phyloP scores from a whole-genome alignment of 2,888 invertebrate species.

The Leptopilina syphax region DNA sequence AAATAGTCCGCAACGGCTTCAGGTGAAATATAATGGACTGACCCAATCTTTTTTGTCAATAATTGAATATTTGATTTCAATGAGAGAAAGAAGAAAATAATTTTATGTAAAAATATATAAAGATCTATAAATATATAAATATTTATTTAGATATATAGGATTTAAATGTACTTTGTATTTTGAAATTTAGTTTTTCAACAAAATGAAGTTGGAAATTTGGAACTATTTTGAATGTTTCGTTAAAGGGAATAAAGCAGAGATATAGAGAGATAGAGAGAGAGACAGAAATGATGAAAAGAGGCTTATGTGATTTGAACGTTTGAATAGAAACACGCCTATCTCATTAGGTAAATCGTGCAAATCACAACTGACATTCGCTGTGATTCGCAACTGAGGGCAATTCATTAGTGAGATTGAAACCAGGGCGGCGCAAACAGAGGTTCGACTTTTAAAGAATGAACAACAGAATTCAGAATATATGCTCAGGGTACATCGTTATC shows the following conservation, averaged over 20 bases:
- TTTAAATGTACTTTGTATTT: no score
- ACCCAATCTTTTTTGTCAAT: neutral
- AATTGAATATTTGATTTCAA: neutral
- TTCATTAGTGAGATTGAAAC: slow-evolving; percentile 41
- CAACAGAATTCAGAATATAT: slow-evolving; percentile 10
- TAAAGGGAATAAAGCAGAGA: neutral
- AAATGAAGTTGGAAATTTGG: neutral
- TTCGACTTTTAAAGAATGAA: slow-evolving; percentile 25
- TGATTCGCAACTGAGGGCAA: slow-evolving; percentile 12
- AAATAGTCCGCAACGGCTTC: no score
- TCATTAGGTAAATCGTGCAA: slow-evolving; percentile 33
- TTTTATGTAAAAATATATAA: no score
- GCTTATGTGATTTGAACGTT: slow-evolving; percentile 24
- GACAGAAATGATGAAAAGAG: slow-evolving; percentile 17
- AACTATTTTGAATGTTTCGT: neutral
- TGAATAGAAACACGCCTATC: slow-evolving; percentile 22
- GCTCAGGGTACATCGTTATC: slow-evolving; percentile 43
- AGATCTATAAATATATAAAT: no score
- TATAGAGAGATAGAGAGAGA: no score
- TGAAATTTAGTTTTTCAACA: no score
- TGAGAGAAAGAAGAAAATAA: no score
- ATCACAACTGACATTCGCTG: slow-evolving; percentile 23
- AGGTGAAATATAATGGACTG: no score
- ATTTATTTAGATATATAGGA: no score
- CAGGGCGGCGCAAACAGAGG: slow-evolving; percentile 22